Conservation (phyloP, 2,888 invertebrate species). For the Germaria angustata region DNA sequence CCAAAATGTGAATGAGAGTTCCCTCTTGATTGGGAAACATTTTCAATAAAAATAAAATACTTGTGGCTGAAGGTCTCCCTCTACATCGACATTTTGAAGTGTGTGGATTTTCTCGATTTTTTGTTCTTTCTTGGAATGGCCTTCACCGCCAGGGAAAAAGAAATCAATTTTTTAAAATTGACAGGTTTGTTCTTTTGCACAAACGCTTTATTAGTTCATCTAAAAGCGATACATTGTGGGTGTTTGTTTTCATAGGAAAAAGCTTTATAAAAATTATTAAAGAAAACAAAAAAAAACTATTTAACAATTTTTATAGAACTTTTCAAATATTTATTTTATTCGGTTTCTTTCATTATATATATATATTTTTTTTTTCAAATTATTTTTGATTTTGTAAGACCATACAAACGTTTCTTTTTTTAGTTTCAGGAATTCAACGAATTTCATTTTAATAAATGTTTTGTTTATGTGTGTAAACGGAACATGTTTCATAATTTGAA, state of each 20-base stretch:
- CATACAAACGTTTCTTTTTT: not conserved
- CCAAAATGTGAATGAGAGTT: slow-evolving; percentile 28
- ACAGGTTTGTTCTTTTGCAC: slow-evolving; percentile 33
- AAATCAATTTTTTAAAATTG: slow-evolving; percentile 53
- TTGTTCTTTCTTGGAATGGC: slow-evolving; percentile 3
- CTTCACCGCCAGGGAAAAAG: slow-evolving; percentile 43
- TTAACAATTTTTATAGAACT: not conserved
- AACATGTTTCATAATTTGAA: slow-evolving; percentile 58
- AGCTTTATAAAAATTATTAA: not conserved
- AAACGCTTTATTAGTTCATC: not conserved
- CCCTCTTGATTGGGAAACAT: slow-evolving; percentile 26
- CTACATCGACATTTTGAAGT: slow-evolving; percentile 60
- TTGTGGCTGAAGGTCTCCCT: slow-evolving; percentile 63
- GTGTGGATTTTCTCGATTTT: slow-evolving; percentile 21
- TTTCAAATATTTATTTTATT: slow-evolving; percentile 15
- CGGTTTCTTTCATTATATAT: slow-evolving; percentile 47
- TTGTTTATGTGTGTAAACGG: slow-evolving; percentile 24
- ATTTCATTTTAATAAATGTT: slow-evolving; percentile 10
- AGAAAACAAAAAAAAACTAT: slow-evolving; percentile 13
- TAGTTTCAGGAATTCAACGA: not conserved
- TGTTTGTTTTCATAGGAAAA: not conserved
- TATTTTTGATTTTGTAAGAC: slow-evolving; percentile 1
- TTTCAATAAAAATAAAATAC: slow-evolving; percentile 56
- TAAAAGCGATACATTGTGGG: not conserved
- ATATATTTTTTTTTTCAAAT: too few species aligned